phyloP scores from a whole-genome alignment of 2,888 invertebrate species.

The Nymphalis c-album region DNA sequence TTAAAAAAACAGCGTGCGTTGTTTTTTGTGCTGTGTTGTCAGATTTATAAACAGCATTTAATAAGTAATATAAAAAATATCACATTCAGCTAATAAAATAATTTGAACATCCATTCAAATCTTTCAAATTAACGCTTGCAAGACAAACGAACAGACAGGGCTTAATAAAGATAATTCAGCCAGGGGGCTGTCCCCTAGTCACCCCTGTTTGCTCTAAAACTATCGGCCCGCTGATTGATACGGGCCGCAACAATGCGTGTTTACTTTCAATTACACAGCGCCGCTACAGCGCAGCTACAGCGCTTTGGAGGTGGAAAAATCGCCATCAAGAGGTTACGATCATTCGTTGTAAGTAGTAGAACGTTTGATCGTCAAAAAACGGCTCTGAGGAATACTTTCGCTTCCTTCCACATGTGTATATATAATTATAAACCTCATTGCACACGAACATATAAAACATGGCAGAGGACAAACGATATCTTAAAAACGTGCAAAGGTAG shows the following conservation, averaged over 20 bases:
- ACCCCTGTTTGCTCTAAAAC: slow-evolving; percentile 52
- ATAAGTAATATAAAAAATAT: not conserved
- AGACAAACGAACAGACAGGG: slow-evolving; percentile 33
- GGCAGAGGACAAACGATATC: no score
- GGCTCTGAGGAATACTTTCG: not conserved
- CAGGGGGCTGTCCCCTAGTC: slow-evolving; percentile 21
- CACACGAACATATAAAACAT: no score
- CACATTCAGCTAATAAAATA: not conserved
- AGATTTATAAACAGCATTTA: not conserved
- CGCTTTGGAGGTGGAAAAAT: slow-evolving; percentile 33
- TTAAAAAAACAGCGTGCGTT: no score
- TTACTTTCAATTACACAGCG: slow-evolving; percentile 74
- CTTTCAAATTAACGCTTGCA: slow-evolving; percentile 34
- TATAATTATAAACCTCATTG: no score
- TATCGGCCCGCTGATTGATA: slow-evolving; percentile 68
- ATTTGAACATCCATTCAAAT: slow-evolving; percentile 13
- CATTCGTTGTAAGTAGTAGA: no score
- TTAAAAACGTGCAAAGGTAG: no score
- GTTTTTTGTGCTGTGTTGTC: no score
- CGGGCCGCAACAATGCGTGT: slow-evolving; percentile 76
- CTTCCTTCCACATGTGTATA: not conserved
- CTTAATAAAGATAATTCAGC: slow-evolving; percentile 37
- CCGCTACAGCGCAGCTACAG: slow-evolving; percentile 29
- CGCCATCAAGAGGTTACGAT: slow-evolving; percentile 26
- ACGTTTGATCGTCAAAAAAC: slow-evolving; percentile 6